Base-by-base conservation (phyloP, 1,140 invertebrate genomes). In the Eriocheir sinensis region DNA sequence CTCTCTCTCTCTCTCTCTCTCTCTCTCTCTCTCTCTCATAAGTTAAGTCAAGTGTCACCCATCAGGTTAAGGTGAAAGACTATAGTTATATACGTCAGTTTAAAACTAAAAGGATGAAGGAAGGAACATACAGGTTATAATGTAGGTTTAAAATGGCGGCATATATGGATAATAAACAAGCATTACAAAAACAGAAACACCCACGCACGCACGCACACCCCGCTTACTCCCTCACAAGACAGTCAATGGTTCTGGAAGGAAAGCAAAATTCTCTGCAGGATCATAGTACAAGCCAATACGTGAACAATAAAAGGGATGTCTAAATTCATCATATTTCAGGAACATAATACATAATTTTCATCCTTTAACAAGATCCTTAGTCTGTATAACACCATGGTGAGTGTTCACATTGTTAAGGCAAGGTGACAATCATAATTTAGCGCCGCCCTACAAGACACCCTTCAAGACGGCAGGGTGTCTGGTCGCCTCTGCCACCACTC, bases 101-200 rank as follows among this genome's bases (percentile, higher is more conserved):
- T 41, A 36, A n/a, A 38, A 36, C 83, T 40, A 86, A 17, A 86
- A 86, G 83, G 27, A 86, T 86, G 40, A 86, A 27, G 34, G 40
- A 34, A 86, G 40, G 27, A 27, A 40, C 83, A 21, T 2, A 86
- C 83, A 40, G 8, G 34, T 9, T 8, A 83, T 83, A 27, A 83
- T 8, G 8, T 83, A 8, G 80, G 27, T 83, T 83, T 40, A 86
- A 40, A 86, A 36, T 86, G 34, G 36, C 32, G 32, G 83, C 40
- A 86, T 86, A 72, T n/a, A n/a, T n/a, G 21, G 27, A n/a, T 1
- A 72, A 72, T 72, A 72, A 72, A 72, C 1, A 72, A n/a, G 21
- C 60, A 72, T 72, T 72, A n/a, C 60, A 72, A 72, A n/a, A 21
- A n/a, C n/a, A n/a, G 21, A 21, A 72, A 72, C 60, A 72, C 4